phyloP scores from a whole-genome alignment of 2,113 vertebrate species.

The Henicopernis longicauda region DNA sequence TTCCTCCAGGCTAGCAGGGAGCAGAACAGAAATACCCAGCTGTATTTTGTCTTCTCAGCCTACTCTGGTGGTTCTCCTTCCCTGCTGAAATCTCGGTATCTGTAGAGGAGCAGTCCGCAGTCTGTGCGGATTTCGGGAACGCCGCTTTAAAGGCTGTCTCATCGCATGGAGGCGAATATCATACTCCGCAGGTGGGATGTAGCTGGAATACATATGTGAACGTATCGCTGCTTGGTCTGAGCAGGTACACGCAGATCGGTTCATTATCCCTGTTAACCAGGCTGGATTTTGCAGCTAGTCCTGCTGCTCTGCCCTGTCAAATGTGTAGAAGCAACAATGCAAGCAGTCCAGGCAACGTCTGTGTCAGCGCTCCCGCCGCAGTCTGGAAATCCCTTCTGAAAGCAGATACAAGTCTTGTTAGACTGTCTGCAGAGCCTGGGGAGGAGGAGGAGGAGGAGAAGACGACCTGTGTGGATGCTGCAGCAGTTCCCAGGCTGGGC shows the following conservation, averaged over 20 bases:
- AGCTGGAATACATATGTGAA: not conserved
- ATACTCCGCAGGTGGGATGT: not conserved
- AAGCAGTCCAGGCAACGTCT: not conserved
- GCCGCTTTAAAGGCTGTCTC: not conserved
- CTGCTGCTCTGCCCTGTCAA: not conserved
- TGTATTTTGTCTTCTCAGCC: not conserved
- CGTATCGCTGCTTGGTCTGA: not conserved
- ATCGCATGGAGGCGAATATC: not conserved
- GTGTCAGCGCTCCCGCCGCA: not conserved
- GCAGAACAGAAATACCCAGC: not conserved
- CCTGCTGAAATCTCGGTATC: not conserved
- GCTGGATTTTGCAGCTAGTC: not conserved
- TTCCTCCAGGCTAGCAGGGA: not conserved
- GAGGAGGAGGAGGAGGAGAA: not conserved
- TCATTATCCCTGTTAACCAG: not conserved
- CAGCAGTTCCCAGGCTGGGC: not conserved
- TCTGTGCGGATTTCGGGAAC: not conserved
- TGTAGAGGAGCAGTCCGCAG: not conserved
- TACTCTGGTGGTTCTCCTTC: not conserved
- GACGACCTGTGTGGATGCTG: not conserved
- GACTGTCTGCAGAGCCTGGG: not conserved
- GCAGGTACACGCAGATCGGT: not conserved
- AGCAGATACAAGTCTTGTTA: not conserved
- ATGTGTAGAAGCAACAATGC: not conserved
- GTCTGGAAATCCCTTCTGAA: not conserved